Evolutionary conservation across 2,113 vertebrate genomes (phyloP), one percentile per base, ranked within the genome.

Genomic region (Phaethon lepturus): DNA sequence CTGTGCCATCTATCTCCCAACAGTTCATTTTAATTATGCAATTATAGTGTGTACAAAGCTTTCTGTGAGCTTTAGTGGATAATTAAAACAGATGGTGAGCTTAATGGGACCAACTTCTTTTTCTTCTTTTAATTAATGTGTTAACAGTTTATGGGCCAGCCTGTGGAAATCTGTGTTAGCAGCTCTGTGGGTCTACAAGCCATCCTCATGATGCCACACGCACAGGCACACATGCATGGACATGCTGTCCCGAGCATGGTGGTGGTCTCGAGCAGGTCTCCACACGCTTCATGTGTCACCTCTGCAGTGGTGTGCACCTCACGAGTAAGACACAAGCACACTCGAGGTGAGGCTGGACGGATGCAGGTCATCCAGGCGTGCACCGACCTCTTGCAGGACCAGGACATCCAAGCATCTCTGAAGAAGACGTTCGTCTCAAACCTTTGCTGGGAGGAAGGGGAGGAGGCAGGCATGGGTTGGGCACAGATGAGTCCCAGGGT

Each of bases 1-100:
- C 78, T 38, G 50, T 66, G 68, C 91, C 83, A 78, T 88, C 88
- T 15, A 90, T 93, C 93, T 97, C 86, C 95, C 95, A 92, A 89
- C 83, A 95, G 95, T 60, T 95, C 44, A 0, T 58, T 96, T 94
- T 96, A 95, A 97, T 97, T 96, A 88, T 22, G 92, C 87, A 96
- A 86, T 96, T 96, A 95, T 2, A 86, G 49, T 7, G 86, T 72
- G 88, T 87, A 95, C 93, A 72, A 91, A 96, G 94, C 95, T 87
- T 93, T 75, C 86, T 49, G 86, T 22, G 88, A 78, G 94, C 91
- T 75, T 91, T 29, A 81, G 83, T 50, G 93, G 80, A 3, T 95
- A 81, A 96, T 95, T 96, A 97, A 97, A 96, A 78, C 95, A 96
- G 93, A 93, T 92, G 95, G 91, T 29, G 91, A 95, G 69, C 79